These are phyloP conservation scores for Lycaena phlaeas DNA, from an alignment of 2,888 invertebrate genomes.

Conservation along the genomic window DNA sequence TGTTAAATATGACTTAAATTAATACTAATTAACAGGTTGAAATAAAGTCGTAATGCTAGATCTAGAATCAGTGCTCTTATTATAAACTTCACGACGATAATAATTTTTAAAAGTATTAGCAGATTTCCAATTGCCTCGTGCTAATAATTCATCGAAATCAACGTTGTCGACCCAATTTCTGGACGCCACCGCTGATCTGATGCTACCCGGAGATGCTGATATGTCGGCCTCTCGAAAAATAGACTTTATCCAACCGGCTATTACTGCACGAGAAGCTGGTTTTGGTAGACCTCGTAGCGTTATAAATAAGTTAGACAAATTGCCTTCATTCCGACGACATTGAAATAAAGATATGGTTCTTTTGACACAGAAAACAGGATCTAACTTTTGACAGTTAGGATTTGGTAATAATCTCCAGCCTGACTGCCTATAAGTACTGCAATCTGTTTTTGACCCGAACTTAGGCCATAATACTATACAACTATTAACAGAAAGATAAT, in stretches of 20 bases:
- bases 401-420: too few species aligned
- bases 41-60: too few species aligned
- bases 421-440: too few species aligned
- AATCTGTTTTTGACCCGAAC: too few species aligned
- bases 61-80: too few species aligned
- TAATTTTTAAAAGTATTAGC: constrained; percentile 3
- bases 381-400: too few species aligned
- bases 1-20: too few species aligned
- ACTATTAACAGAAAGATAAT: not conserved
- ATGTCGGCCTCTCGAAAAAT: constrained; percentile 17
- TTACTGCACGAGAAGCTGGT: not conserved
- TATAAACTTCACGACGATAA: not conserved
- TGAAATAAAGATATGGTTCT: too few species aligned
- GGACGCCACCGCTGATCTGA: constrained; percentile 22
- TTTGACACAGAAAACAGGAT: too few species aligned
- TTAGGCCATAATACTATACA: too few species aligned
- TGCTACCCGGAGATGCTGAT: constrained; percentile 18
- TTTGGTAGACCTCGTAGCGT: not conserved
- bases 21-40: too few species aligned
- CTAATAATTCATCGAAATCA: constrained; percentile 9
- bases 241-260: not conserved
- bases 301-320: not conserved
- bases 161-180: constrained; percentile 15
- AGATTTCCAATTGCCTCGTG: constrained; percentile 11
- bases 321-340: not conserved